phyloP scores from a whole-genome alignment of 2,888 invertebrate genomes.

The Icerya purchasi region DNA sequence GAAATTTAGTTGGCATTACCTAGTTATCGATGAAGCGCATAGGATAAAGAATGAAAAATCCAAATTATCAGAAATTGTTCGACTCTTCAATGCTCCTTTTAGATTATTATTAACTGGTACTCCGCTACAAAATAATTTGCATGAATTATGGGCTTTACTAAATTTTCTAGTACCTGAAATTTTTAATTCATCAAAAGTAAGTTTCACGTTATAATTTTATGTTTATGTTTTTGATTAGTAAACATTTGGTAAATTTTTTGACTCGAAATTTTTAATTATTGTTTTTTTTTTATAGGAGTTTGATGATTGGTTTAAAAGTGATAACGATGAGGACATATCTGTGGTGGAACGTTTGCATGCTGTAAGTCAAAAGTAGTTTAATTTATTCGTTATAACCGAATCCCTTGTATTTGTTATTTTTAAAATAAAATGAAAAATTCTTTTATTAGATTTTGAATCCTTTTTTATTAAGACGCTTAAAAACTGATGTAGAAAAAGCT shows the following conservation, averaged over 20 bases:
- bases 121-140: constrained; percentile 92
- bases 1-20: constrained; percentile 94
- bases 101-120: constrained; percentile 87
- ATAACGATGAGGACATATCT: constrained; percentile 74
- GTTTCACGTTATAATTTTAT: no score
- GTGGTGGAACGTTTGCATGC: constrained; percentile 81
- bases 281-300: constrained; percentile 46
- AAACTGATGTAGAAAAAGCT: constrained; percentile 93
- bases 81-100: constrained; percentile 91
- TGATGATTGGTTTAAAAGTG: constrained; percentile 96
- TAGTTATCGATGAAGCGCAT: constrained; percentile 98
- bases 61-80: constrained; percentile 81
- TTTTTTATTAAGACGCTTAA: constrained; percentile 80
- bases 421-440: no score
- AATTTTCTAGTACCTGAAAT: constrained; percentile 95
- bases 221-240: no score
- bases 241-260: no score
- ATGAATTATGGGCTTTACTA: constrained; percentile 90
- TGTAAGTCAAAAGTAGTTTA: no score
- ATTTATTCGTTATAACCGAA: no score
- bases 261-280: no score
- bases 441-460: constrained; percentile 50
- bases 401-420: no score
- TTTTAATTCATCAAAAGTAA: constrained; percentile 69
- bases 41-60: constrained; percentile 98